Base-by-base conservation (phyloP, 2,888 invertebrate genomes). In the Dexiosoma caninum region DNA sequence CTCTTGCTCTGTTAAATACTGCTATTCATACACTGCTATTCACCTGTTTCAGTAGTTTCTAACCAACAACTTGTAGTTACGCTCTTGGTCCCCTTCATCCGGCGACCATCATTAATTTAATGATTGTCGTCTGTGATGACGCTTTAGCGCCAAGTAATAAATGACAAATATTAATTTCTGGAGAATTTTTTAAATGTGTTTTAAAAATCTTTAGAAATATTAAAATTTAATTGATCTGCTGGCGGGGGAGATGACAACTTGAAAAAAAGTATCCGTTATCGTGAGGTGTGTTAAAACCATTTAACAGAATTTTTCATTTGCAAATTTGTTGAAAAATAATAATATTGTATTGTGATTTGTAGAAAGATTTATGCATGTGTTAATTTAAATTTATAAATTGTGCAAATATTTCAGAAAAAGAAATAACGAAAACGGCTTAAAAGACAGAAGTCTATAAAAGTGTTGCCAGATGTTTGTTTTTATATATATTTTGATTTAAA, bases 141-240 rank as follows among this genome's bases (percentile, higher is more conserved):
- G 74, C 21, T 66, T 27, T 32, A 46, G 23, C 55, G 64, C 44
- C 51, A 32, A 62, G n/a, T 35, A 19, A 32, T 19, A 51, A 30
- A 37, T 67, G 67, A 75, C 59, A 67, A 75, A 76, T 59, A 44
- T 19, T 32, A 16, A 14, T 32, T 69, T 44, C 53, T 40, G 16
- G 53, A 27, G 67, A 75, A 75, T 67, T 75, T 67, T 42, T 74
- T 46, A 44, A 67, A 69, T 19, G 60, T 69, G 76, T 69, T 51
- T 76, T n/a, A 30, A 49, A n/a, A 53, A 19, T 30, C 19, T 30
- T 5, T 30, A 53, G 27, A 51, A 53, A 40, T 67, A 53, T 42
- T 19, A n/a, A 0, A 16, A n/a, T 27, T 53, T 40, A 40, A 53
- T 53, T 53, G 27, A 67, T 67, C 14, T 53, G 53, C 27, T 8